Conservation (phyloP, 2,797 vertebrate species). For the Gallinago nigripennis region DNA sequence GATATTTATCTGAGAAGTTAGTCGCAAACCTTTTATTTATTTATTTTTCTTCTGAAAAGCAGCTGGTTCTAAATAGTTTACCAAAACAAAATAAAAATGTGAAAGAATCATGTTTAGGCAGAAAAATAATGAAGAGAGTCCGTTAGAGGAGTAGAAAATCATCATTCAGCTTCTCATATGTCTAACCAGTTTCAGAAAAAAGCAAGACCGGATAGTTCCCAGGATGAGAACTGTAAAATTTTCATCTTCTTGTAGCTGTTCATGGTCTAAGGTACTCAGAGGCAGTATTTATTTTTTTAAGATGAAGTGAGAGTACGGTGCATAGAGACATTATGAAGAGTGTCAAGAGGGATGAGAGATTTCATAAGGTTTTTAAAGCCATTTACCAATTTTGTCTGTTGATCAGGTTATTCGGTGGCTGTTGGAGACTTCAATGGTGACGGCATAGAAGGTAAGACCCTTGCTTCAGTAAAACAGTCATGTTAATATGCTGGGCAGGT, state of each 20-base stretch:
- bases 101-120: background rate
- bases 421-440: conserved; percentile 92
- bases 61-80: background rate
- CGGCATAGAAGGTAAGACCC: conserved; percentile 84
- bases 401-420: conserved; percentile 91
- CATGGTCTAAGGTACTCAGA: background rate
- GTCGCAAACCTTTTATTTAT: background rate
- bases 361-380: background rate
- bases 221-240: background rate
- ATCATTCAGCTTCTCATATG: background rate
- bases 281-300: background rate
- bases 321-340: background rate
- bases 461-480: background rate
- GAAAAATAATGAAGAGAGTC: background rate
- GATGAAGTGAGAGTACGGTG: background rate
- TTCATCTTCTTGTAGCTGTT: background rate
- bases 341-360: background rate
- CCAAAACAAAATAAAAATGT: background rate
- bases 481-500: background rate
- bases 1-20: background rate
- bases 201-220: background rate
- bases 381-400: background rate
- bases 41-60: background rate
- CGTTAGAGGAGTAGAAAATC: background rate
- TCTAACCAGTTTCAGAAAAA: background rate